Evolutionary conservation across 2,888 invertebrate species (phyloP), one percentile per base, ranked within the genome.

Genomic region (Caenorhabditis zanzibari): DNA sequence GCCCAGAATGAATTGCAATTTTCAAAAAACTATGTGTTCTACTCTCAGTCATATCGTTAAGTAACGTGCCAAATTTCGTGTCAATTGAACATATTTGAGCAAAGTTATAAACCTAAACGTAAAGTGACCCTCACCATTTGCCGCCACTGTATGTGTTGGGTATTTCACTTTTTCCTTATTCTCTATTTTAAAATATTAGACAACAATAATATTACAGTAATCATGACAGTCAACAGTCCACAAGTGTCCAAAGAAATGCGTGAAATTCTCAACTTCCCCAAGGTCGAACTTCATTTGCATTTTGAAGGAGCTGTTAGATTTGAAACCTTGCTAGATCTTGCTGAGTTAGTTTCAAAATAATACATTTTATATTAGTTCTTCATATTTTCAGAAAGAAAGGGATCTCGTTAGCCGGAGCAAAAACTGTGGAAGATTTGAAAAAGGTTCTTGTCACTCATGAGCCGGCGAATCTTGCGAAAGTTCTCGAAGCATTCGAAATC

Each of bases 201-300:
- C n/a, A n/a, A n/a, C n/a, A n/a, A n/a, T n/a, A 38, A 38, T 38
- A 38, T 38, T 38, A 10, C 12, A 38, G 38, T 38, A 4, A 44
- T 14, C 5, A 47, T 81, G 56, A 52, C 68, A 41, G 69, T 81
- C 32, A 72, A 58, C 28, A 69, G 71, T 44, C 85, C 87, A 38
- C 47, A 64, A 61, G 85, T 87, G 22, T 64, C 82, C 32, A 74
- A 56, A 49, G 80, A 64, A 75, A 68, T 82, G 77, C 59, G 79
- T 24, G 71, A 84, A 61, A 47, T 74, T 74, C 49, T 87, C 82
- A 79, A 72, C 32, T 74, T 86, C 69, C 80, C 87, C 61, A 69
- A 85, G 79, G 72, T 94, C 41, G 94, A 94, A 89, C 92, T 94
- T 7, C 94, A 94, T 89, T 93, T 94, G 5, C 94, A 94, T 90